Conservation (phyloP, 2,888 invertebrate species). For the Acanthosoma haemorrhoidale region DNA sequence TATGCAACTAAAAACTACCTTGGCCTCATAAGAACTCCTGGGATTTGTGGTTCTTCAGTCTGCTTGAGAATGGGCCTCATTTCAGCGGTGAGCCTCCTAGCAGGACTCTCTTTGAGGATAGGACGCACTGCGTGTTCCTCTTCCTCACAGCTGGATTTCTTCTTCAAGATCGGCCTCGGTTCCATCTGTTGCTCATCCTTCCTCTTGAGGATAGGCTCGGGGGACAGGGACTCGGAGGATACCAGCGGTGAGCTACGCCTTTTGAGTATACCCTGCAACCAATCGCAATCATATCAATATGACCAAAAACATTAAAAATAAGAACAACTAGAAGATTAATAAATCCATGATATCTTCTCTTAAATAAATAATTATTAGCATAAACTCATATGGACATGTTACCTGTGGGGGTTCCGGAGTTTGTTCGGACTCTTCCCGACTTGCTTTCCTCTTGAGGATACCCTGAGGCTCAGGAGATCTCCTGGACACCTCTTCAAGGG, state of each 20-base stretch:
- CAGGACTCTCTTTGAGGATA: slow-evolving; percentile 61
- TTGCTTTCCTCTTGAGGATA: slow-evolving; percentile 69
- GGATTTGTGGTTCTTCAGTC: not conserved
- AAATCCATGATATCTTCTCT: no score
- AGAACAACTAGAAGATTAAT: no score
- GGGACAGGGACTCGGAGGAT: slow-evolving; percentile 42
- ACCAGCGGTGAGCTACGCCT: slow-evolving; percentile 10
- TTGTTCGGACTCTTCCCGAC: slow-evolving; percentile 41
- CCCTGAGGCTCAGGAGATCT: slow-evolving; percentile 59
- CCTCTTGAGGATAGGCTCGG: slow-evolving; percentile 76
- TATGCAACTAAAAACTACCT: no score
- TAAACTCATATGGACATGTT: no score
- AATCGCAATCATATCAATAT: no score
- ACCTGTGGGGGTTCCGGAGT: slow-evolving; percentile 27
- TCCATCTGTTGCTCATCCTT: slow-evolving; percentile 55
- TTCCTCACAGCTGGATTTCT: slow-evolving; percentile 59
- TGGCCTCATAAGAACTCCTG: slow-evolving; percentile 8
- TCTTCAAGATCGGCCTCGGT: slow-evolving; percentile 72
- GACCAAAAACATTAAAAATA: no score
- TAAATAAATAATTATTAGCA: no score
- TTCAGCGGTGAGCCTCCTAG: slow-evolving; percentile 38
- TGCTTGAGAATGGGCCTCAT: slow-evolving; percentile 26
- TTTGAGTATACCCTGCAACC: slow-evolving; percentile 16
- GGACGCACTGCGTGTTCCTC: slow-evolving; percentile 61
- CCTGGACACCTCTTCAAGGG: slow-evolving; percentile 60